A percentile compares a stretch with the other conserved stretches of the same genome.
Evolutionary conservation across 2,113 vertebrate species (phyloP).

Genomic region (Istiophorus platypterus): DNA sequence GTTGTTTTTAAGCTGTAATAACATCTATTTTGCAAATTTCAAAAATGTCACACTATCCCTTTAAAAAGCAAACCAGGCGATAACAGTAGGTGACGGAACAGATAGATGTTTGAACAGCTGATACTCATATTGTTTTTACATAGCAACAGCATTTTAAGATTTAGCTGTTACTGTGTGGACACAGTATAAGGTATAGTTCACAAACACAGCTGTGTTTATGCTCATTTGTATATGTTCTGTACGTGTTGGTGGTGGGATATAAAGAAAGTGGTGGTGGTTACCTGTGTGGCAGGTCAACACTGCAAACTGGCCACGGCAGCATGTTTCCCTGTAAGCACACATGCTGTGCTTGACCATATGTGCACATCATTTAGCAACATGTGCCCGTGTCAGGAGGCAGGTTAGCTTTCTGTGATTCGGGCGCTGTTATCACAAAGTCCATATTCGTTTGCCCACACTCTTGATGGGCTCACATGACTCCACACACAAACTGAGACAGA

Average conservation of each 20-base stretch:
- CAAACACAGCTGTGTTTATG: neutral
- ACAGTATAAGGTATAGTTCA: neutral
- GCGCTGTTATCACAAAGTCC: conserved; percentile 55
- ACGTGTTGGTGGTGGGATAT: neutral
- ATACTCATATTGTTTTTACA: neutral
- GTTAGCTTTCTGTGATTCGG: conserved; percentile 47
- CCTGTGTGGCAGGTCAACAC: conserved; percentile 18
- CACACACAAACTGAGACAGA: conserved; percentile 41
- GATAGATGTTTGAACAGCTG: neutral
- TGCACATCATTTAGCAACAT: conserved; percentile 28
- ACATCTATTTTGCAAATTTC: neutral
- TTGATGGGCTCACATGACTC: conserved; percentile 41
- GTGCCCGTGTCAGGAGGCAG: conserved; percentile 25
- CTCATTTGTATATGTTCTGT: neutral
- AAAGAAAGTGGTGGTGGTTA: conserved; percentile 14
- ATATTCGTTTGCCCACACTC: conserved; percentile 30
- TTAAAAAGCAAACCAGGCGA: neutral
- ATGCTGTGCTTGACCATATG: conserved; percentile 26
- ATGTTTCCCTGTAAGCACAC: conserved; percentile 32
- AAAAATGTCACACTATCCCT: neutral
- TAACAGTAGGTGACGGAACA: neutral
- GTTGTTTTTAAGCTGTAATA: neutral
- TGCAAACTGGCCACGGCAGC: conserved; percentile 22
- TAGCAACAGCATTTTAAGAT: neutral
- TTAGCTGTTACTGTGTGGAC: neutral